Evolutionary conservation across 2,888 invertebrate species (phyloP).

Genomic region (Sarcophaga subvicina): DNA sequence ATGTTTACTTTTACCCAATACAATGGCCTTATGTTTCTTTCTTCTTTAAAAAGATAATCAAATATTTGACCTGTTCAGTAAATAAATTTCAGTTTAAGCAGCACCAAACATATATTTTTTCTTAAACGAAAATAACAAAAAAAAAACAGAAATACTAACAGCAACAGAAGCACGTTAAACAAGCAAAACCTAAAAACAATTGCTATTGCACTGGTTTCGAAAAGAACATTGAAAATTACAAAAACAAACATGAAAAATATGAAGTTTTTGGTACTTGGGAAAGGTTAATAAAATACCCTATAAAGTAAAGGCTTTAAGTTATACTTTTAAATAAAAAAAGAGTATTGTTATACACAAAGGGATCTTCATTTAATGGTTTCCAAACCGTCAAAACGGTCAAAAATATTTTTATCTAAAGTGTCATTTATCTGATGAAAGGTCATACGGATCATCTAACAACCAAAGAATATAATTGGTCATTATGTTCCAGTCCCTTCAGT

Average conservation of each 20-base stretch:
- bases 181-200: slow-evolving; percentile 55
- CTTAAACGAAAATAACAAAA: slow-evolving; percentile 61
- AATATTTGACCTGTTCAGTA: slow-evolving; percentile 79
- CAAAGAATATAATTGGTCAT: too few relatives aligned
- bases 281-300: neutral
- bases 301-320: neutral
- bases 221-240: slow-evolving; percentile 54
- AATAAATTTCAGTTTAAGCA: slow-evolving; percentile 75
- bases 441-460: too few relatives aligned
- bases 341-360: too few relatives aligned
- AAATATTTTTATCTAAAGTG: too few relatives aligned
- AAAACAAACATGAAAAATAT: slow-evolving; percentile 30
- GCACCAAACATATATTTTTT: slow-evolving; percentile 54
- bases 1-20: slow-evolving; percentile 49
- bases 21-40: neutral
- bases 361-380: too few relatives aligned
- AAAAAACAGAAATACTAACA: slow-evolving; percentile 52
- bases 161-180: neutral
- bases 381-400: too few relatives aligned
- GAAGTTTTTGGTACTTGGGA: neutral
- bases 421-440: too few relatives aligned
- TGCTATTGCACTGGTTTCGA: slow-evolving; percentile 51
- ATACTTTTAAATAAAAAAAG: too few relatives aligned
- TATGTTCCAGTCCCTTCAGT: too few relatives aligned
- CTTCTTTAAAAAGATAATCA: slow-evolving; percentile 74